phyloP scores from a whole-genome alignment of 2,888 invertebrate species.

The Scaptomyza tumidula region DNA sequence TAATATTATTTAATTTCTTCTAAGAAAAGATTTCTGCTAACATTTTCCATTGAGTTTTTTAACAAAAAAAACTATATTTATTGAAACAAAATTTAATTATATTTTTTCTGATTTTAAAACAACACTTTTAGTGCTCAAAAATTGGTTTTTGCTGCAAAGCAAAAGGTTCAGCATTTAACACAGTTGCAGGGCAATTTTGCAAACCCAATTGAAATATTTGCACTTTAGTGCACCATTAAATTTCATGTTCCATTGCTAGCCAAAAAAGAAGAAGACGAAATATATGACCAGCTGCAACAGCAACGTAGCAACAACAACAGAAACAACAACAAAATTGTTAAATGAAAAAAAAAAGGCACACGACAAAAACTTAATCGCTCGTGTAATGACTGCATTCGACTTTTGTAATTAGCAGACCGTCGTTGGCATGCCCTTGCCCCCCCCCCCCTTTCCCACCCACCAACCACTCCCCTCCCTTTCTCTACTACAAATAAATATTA shows the following conservation, averaged over 20 bases:
- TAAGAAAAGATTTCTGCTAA: no score
- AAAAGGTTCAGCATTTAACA: slow-evolving; percentile 1
- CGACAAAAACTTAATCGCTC: slow-evolving; percentile 78
- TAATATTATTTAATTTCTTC: no score
- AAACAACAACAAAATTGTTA: slow-evolving; percentile 21
- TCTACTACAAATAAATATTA: slow-evolving; percentile 69
- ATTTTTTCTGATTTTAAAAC: no score
- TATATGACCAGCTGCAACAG: slow-evolving; percentile 3
- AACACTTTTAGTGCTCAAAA: no score
- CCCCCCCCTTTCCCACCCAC: neutral
- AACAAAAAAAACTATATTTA: neutral
- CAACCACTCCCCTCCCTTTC: neutral
- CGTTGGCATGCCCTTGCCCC: slow-evolving; percentile 16
- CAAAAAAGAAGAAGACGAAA: neutral
- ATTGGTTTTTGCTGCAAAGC: neutral
- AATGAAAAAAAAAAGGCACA: slow-evolving; percentile 49
- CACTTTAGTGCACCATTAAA: slow-evolving; percentile 59
- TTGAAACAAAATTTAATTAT: neutral
- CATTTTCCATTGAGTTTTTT: neutral
- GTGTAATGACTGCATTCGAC: slow-evolving; percentile 81
- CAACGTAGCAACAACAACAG: slow-evolving; percentile 14
- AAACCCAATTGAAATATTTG: slow-evolving; percentile 47
- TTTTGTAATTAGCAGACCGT: slow-evolving; percentile 74
- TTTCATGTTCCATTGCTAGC: slow-evolving; percentile 39
- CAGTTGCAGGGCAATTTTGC: slow-evolving; percentile 8